phyloP scores from a whole-genome alignment of 2,797 vertebrate species.

The Corythornis leucogaster region DNA sequence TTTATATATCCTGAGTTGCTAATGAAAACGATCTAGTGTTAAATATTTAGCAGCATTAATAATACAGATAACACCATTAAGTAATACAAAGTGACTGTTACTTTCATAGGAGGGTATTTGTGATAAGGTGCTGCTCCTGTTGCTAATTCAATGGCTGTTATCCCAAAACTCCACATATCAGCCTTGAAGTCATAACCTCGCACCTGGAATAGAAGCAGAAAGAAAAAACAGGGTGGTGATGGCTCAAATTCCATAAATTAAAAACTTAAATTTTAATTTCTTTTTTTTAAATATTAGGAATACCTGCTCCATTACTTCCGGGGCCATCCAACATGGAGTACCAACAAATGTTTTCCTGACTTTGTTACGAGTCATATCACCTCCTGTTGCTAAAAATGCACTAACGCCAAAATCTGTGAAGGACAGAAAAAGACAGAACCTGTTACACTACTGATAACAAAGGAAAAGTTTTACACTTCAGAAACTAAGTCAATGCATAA shows the following conservation, averaged over 20 bases:
- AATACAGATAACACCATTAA: neutral
- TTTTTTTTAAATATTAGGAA: neutral
- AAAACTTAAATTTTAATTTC: neutral
- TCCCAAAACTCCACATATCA: conserved; percentile 99
- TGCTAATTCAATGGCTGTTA: conserved; percentile 97
- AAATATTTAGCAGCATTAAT: neutral
- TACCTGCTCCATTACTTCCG: conserved; percentile 99
- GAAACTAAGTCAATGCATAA: neutral
- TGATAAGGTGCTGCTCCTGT: conserved; percentile 98
- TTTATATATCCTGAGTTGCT: neutral
- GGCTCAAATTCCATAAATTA: neutral
- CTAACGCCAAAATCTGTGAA: conserved; percentile 96
- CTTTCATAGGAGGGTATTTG: conserved; percentile 99
- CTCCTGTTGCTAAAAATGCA: conserved; percentile 94
- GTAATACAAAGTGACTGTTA: conserved; percentile 69
- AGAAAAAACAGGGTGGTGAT: neutral
- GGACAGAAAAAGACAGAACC: neutral
- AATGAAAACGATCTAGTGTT: neutral
- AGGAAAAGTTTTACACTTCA: neutral
- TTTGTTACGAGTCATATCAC: conserved; percentile 98
- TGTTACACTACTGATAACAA: neutral
- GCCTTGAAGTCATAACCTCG: conserved; percentile 99
- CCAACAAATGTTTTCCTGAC: conserved; percentile 98
- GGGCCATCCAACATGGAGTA: conserved; percentile 99
- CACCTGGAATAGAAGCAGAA: conserved; percentile 82